A percentile compares a stretch with the other conserved stretches of the same genome.
phyloP scores from a whole-genome alignment of 2,888 invertebrate genomes.

The Desoria tigrina region DNA sequence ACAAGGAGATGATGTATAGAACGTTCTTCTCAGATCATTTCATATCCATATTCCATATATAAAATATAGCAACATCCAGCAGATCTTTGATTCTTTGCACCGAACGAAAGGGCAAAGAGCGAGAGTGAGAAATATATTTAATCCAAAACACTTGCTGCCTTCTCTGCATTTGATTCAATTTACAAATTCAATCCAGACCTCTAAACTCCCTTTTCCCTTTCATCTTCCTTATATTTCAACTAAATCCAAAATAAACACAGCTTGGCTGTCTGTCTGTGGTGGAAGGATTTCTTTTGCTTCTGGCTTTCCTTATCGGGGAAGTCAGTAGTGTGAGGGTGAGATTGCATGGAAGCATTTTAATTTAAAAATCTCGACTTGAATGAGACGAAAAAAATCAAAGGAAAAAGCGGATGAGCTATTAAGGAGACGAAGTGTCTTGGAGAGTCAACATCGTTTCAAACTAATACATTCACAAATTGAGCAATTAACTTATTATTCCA shows the following conservation, averaged over 20 bases:
- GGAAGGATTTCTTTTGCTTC: constrained; percentile 3
- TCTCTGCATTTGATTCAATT: constrained; percentile 37
- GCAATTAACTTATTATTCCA: too few relatives aligned
- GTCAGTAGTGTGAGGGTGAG: neutral
- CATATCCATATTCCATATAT: neutral
- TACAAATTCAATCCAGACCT: constrained; percentile 30
- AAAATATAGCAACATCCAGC: too few relatives aligned
- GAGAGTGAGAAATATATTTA: constrained; percentile 25
- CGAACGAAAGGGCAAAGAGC: constrained; percentile 13
- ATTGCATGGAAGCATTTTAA: neutral
- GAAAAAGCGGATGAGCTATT: neutral
- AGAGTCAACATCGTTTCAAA: neutral
- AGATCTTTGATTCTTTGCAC: constrained; percentile 10
- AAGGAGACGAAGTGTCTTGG: neutral
- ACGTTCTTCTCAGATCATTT: neutral
- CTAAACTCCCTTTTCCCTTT: neutral
- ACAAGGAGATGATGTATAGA: neutral
- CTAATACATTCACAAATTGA: neutral
- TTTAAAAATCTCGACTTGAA: constrained; percentile 9
- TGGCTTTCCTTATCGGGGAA: neutral
- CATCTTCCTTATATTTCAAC: neutral
- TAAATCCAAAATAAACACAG: neutral
- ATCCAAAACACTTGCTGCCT: constrained; percentile 47
- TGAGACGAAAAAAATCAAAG: neutral
- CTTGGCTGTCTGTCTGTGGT: constrained; percentile 5